phyloP scores from a whole-genome alignment of 2,797 vertebrate species.

The Peromyscus eremicus region DNA sequence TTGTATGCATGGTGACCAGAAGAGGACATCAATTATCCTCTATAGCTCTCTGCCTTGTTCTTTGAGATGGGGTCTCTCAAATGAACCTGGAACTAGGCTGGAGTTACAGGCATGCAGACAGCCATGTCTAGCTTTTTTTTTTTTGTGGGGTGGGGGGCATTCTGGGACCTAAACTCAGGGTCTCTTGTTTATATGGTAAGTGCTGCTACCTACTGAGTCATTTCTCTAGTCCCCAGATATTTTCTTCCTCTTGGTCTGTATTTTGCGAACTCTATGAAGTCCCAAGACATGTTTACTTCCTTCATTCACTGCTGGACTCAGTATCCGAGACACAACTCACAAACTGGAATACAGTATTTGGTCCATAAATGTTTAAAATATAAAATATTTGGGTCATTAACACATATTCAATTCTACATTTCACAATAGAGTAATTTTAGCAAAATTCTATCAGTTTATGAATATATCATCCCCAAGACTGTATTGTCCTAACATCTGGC shows the following conservation, averaged over 20 bases:
- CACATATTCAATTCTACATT: background rate
- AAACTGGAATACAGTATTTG: background rate
- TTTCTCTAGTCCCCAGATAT: background rate
- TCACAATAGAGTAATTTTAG: background rate
- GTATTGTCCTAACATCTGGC: background rate
- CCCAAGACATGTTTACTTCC: background rate
- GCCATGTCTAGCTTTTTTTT: background rate
- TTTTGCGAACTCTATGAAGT: background rate
- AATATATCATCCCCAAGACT: background rate
- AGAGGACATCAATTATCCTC: background rate
- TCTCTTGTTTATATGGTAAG: background rate
- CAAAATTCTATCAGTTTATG: background rate
- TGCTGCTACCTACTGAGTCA: background rate
- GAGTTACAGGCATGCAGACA: background rate
- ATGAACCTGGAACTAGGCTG: background rate
- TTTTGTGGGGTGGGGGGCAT: too few relatives aligned
- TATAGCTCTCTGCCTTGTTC: background rate
- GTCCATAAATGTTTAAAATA: background rate
- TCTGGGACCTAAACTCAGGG: background rate
- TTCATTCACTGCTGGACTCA: background rate
- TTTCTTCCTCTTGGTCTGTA: background rate
- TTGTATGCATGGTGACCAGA: background rate
- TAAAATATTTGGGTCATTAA: background rate
- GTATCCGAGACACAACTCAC: background rate
- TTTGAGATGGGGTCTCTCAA: background rate